phyloP scores from a whole-genome alignment of 2,797 vertebrate species.

The Platalea minor region DNA sequence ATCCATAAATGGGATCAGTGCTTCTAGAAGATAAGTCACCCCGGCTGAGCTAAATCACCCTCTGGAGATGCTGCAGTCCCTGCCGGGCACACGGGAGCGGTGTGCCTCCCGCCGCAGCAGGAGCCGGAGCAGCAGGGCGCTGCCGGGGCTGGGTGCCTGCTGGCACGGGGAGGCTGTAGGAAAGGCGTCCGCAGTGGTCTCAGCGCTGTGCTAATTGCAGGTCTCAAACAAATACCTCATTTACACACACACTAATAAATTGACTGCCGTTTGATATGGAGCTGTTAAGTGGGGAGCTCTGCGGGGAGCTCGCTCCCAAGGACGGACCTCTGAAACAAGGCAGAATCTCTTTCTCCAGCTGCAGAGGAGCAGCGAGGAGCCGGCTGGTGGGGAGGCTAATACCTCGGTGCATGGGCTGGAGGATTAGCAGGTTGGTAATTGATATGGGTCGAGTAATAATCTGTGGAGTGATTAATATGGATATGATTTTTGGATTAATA shows the following conservation, averaged over 20 bases:
- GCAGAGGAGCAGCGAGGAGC: not conserved
- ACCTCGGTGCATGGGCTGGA: not conserved
- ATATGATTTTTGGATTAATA: slow-evolving; percentile 71
- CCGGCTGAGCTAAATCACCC: not conserved
- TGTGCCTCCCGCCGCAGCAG: accelerated
- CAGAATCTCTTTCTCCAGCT: not conserved
- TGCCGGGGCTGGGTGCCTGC: accelerated
- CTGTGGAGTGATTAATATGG: slow-evolving; percentile 46
- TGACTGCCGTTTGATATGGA: accelerated
- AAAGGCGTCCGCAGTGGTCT: accelerated
- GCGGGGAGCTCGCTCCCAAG: not conserved
- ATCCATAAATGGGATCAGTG: not conserved
- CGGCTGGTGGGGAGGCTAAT: not conserved
- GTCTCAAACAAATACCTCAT: not conserved
- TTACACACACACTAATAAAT: not conserved
- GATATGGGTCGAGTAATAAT: not conserved
- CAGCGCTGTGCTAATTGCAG: not conserved
- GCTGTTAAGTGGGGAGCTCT: not conserved
- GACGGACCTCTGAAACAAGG: not conserved
- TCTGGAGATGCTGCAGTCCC: not conserved
- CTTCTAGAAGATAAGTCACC: not conserved
- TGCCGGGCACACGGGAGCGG: accelerated
- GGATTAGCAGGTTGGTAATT: slow-evolving; percentile 17
- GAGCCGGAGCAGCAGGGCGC: not conserved
- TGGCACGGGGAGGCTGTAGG: not conserved